Evolutionary conservation across 2,888 invertebrate genomes (phyloP), one percentile per base, ranked within the genome.

Genomic region (Latrodectus hesperus): DNA sequence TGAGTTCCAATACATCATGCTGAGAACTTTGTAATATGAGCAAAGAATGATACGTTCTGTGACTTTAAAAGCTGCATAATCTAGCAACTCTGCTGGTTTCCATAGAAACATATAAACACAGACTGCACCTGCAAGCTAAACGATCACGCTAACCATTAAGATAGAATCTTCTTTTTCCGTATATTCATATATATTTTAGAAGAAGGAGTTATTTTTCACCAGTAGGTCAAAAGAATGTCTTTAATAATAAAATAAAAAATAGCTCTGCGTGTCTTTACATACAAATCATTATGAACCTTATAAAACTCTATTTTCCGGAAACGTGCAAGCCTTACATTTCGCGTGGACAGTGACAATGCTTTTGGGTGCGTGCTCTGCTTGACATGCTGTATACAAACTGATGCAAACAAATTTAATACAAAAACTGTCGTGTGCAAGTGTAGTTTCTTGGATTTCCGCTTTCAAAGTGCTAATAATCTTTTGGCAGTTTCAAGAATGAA

Each of bases 31-130:
- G 16, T 60, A 79, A 79, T 85, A 74, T 72, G 52, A 51, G 51
- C 73, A 67, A 71, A 38, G 38, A 38, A 38, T 38, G 65, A 67
- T 51, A 76, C 26, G 55, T 85, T 73, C 65, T 60, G 84, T 85
- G 84, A 85, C 67, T 85, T 79, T 64, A 6, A 75, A 85, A 85
- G 73, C 84, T 78, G 74, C 79, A 73, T 67, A 85, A 85, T 85
- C 78, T 85, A 78, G 79, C 84, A 79, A 74, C 84, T 74, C 70
- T 26, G 53, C 49, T 79, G 64, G 84, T 85, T 79, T 55, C 84
- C 70, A 85, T 73, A 70, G 79, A 26, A 78, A 85, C 78, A 68
- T 49, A 79, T 60, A 85, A 79, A 85, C 84, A 85, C 84, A 85
- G 79, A 85, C 84, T 79, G 74, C 84, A 79, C 84, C 84, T 85